Evolutionary conservation across 2,797 vertebrate species (phyloP).

Genomic region (Pantherophis alleghaniensis): DNA sequence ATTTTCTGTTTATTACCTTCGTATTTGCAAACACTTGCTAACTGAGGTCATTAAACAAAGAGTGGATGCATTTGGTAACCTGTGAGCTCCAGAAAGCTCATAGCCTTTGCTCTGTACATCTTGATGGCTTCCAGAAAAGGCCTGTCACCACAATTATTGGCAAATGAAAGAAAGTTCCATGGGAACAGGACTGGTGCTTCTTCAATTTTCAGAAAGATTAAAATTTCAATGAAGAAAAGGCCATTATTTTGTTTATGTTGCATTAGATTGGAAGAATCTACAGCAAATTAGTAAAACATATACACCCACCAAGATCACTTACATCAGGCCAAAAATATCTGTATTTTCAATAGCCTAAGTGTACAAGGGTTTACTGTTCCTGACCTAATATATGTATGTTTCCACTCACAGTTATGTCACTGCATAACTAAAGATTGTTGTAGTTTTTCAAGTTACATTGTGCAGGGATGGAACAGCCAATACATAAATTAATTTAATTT

Average conservation of each 20-base stretch:
- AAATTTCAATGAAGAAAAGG: neutral
- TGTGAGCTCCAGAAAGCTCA: neutral
- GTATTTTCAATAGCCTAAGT: neutral
- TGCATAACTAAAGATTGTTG: neutral
- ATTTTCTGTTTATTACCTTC: neutral
- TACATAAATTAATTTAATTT: neutral
- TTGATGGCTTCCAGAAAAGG: neutral
- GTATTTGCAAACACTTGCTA: neutral
- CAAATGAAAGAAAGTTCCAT: neutral
- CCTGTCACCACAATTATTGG: neutral
- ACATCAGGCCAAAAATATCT: neutral
- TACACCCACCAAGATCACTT: neutral
- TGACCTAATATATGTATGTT: neutral
- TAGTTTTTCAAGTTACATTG: neutral
- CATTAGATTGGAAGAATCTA: neutral
- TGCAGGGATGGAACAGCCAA: no score
- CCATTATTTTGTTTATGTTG: neutral
- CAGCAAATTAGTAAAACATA: neutral
- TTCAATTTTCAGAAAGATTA: neutral
- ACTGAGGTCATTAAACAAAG: neutral
- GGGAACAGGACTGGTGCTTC: neutral
- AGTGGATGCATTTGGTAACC: neutral
- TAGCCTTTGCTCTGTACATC: neutral
- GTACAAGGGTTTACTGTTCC: no score
- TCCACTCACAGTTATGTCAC: neutral